Evolutionary conservation across 1,140 invertebrate genomes (phyloP), one percentile per base, ranked within the genome.

Genomic region (Drosophila persimilis): DNA sequence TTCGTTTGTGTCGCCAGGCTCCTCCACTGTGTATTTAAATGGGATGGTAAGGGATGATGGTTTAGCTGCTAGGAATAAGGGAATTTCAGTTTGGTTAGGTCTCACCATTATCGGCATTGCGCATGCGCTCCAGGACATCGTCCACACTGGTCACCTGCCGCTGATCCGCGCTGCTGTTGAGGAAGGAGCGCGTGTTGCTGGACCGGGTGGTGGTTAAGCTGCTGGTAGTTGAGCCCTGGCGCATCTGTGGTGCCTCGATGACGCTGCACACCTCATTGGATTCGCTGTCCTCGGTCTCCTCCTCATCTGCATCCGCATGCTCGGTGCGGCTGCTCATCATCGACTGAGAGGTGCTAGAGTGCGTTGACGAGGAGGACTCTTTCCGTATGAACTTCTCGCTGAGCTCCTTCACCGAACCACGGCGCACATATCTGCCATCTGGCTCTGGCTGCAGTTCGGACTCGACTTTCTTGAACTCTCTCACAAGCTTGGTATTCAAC

Each of bases 41-140:
- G 24, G 24, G 4, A 26, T 26, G 24, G 51, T 5, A 65, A 17
- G 47, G 9, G 5, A 17, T 17, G 13, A 57, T 29, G 26, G 11
- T 15, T 6, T 6, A 15, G 29, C 41, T 20, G 15, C 8, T 8
- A 59, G 45, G 0, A 50, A 43, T 51, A 47, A 3, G 24, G 17
- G 15, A 3, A 3, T 26, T 3, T 8, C 5, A 1, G 24, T 1
- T 20, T 17, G 8, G 17, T 43, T 13, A 7, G n/a, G 15, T 72
- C 91, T 91, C 72, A 95, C 94, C 94, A 71, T 94, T 93, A 83
- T 95, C 94, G 64, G 94, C 94, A 81, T 95, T 95, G 76, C 94
- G 94, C 95, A 96, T 96, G 64, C 95, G 92, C 9, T 93, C 93
- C 2, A 96, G 92, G 2, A 96, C 94, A 90, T 96, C 95, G 73